A percentile compares a stretch with the other conserved stretches of the same genome.
These are phyloP conservation scores for Hyperoplus immaculatus DNA, from an alignment of 2,797 vertebrate genomes.

Conservation along the genomic window DNA sequence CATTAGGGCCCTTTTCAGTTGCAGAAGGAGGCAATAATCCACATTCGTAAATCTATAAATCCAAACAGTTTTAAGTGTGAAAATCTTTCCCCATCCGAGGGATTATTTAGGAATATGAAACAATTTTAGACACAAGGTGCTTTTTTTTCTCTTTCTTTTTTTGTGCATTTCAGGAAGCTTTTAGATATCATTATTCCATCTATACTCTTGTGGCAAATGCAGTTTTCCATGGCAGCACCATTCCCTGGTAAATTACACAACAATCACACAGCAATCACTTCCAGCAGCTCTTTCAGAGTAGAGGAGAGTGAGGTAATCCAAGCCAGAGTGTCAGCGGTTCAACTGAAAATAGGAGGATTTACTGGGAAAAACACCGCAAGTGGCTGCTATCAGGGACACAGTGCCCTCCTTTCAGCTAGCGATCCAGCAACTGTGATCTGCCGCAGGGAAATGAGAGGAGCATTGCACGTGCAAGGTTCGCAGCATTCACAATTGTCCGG, in stretches of 20 bases:
- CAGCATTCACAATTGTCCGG: not conserved
- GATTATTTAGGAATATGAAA: constrained; percentile 45
- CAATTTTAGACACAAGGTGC: constrained; percentile 11
- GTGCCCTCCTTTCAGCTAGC: constrained; percentile 45
- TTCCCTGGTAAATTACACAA: constrained; percentile 61
- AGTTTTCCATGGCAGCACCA: constrained; percentile 37
- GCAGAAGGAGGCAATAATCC: constrained; percentile 25
- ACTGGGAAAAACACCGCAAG: constrained; percentile 41
- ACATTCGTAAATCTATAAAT: not conserved
- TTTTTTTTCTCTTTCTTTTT: constrained; percentile 15
- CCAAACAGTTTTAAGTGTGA: constrained; percentile 14
- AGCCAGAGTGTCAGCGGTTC: constrained; percentile 44
- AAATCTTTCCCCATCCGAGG: constrained; percentile 31
- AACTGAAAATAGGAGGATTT: constrained; percentile 50
- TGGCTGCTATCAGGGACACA: constrained; percentile 57
- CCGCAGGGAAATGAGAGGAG: constrained; percentile 49
- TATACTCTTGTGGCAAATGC: constrained; percentile 26
- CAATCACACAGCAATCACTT: constrained; percentile 63
- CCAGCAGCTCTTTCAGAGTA: constrained; percentile 22
- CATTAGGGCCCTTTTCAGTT: constrained; percentile 9
- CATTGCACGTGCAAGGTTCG: not conserved
- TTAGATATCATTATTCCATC: constrained; percentile 26
- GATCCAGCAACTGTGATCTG: constrained; percentile 48
- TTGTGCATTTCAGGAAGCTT: constrained; percentile 25
- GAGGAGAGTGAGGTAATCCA: constrained; percentile 34